These are phyloP conservation scores for Epinephelus malabaricus DNA, from an alignment of 2,797 vertebrate genomes.

Conservation along the genomic window DNA sequence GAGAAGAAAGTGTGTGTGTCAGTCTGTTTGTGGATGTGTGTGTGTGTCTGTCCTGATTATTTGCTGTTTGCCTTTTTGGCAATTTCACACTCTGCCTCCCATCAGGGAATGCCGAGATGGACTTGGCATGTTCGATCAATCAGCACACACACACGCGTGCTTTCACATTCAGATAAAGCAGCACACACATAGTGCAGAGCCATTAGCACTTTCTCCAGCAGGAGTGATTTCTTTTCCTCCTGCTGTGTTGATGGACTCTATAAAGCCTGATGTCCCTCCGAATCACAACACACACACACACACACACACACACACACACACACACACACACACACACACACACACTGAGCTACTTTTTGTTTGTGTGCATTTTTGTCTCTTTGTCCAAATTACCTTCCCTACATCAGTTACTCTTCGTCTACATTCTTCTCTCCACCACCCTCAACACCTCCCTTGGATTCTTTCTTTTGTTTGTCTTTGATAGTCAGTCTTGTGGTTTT, in stretches of 20 bases:
- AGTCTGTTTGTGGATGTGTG: slow-evolving; percentile 9
- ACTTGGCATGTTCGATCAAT: slow-evolving; percentile 75
- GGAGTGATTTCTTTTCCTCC: slow-evolving; percentile 70
- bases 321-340: slow-evolving; percentile 16
- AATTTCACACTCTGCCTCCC: slow-evolving; percentile 77
- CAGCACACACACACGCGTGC: slow-evolving; percentile 45
- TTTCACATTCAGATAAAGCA: slow-evolving; percentile 15
- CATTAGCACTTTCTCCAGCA: slow-evolving; percentile 74
- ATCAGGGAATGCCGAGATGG: slow-evolving; percentile 71
- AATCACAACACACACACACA: slow-evolving; percentile 20
- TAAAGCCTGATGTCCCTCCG: slow-evolving; percentile 45
- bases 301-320: slow-evolving; percentile 17
- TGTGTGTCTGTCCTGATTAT: slow-evolving; percentile 59
- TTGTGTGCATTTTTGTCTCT: slow-evolving; percentile 25
- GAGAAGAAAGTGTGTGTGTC: slow-evolving; percentile 10
- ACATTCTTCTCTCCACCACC: not conserved
- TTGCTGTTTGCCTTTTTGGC: slow-evolving; percentile 72
- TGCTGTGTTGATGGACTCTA: slow-evolving; percentile 75
- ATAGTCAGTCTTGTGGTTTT: not conserved
- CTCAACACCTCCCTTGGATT: not conserved
- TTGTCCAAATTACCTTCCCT: not conserved
- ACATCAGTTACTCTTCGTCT: not conserved
- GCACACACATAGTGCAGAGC: slow-evolving; percentile 45
- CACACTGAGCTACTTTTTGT: slow-evolving; percentile 15
- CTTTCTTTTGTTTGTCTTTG: not conserved